Evolutionary conservation across 1,140 invertebrate species (phyloP), one percentile per base, ranked within the genome.

Genomic region (Phortica variegata): DNA sequence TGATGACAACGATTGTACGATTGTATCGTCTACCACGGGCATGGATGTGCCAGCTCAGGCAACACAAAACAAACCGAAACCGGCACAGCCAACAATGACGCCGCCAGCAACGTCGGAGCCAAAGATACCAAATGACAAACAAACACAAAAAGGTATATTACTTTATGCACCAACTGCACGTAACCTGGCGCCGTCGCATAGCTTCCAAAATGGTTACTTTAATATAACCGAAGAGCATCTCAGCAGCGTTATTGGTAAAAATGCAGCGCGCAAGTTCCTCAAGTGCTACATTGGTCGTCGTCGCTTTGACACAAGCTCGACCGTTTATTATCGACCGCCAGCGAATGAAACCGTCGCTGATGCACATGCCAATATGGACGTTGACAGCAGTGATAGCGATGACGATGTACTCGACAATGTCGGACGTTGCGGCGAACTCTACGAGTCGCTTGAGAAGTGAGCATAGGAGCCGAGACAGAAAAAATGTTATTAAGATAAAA

Each of bases 241-340:
- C 1, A 48, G 53, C 7, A 46, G 47, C 10, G 45, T 73, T n/a
- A 58, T 73, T 49, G 70, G 70, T 7, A 17, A 52, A 10, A 51
- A 52, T 0, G 47, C 23, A 9, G 62, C 70, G 7, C 41, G 44
- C 3, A 65, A 56, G 10, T 73, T 65, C 21, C 39, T 73, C 0
- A 70, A 73, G 33, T 60, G 68, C 18, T 52, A 73, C 16, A 39
- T 58, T 12, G 65, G 70, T 19, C 49, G 39, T 19, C 45, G 52
- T 8, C 61, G 53, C 44, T 73, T 73, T 16, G 55, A 66, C 8
- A 43, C 46, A 26, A 54, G 50, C 13, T 58, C 61, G 17, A 57
- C 65, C 6, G 54, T 73, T 15, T 73, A 73, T 40, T 73, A 61
- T 41, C 56, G 52, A 21, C 70, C 70, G 8, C 55, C 70, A 1